These are phyloP conservation scores for Podarcis lilfordi DNA, from an alignment of 2,797 vertebrate genomes.

Conservation along the genomic window DNA sequence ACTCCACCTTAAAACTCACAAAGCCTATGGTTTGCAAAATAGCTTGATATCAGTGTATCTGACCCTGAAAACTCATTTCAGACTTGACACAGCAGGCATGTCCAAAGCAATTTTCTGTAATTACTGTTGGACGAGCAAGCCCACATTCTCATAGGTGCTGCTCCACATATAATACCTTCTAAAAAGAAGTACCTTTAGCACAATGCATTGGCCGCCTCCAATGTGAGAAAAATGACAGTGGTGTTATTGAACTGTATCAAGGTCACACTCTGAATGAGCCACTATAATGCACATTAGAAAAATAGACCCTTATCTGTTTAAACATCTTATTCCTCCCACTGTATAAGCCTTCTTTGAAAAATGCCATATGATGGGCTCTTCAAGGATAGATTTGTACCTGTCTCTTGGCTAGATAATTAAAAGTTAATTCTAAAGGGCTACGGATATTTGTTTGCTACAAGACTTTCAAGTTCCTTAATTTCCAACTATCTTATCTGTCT, in stretches of 20 bases:
- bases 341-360: constrained; percentile 37
- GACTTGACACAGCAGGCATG: not conserved
- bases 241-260: not conserved
- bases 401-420: constrained; percentile 11
- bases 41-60: not conserved
- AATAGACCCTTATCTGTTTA: not conserved
- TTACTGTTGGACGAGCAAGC: constrained; percentile 1
- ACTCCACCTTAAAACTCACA: not conserved
- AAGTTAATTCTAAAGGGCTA: constrained; percentile 13
- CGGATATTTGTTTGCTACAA: constrained; percentile 32
- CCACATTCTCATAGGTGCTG: not conserved
- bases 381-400: not conserved
- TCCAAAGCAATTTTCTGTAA: not conserved
- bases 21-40: constrained; percentile 10
- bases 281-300: not conserved
- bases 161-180: not conserved
- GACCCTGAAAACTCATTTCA: constrained; percentile 31
- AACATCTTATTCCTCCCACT: not conserved
- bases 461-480: not conserved
- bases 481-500: constrained; percentile 15
- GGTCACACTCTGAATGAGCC: not conserved
- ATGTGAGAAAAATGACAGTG: not conserved
- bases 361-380: not conserved
- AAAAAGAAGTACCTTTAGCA: not conserved
- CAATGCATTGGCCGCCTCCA: not conserved